Conservation (phyloP, 2,888 invertebrate genomes). For the Pediacus dermestoides region DNA sequence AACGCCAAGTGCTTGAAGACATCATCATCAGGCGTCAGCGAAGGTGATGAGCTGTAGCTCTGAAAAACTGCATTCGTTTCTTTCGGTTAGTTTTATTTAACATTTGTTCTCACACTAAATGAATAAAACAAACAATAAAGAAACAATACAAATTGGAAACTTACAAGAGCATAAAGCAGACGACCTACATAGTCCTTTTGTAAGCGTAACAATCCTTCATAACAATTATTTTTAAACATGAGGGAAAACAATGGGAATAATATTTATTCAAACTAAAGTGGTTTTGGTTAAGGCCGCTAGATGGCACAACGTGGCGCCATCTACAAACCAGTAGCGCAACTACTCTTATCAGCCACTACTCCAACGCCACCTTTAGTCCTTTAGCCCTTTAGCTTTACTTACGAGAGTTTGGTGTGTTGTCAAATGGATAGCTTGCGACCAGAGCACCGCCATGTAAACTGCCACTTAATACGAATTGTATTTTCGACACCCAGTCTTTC, state of each 20-base stretch:
- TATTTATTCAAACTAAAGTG: slow-evolving; percentile 5
- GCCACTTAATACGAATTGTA: slow-evolving; percentile 90
- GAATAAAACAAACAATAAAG: too few relatives aligned
- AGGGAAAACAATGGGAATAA: slow-evolving; percentile 2
- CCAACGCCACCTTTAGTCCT: too few relatives aligned
- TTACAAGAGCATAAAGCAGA: slow-evolving; percentile 72
- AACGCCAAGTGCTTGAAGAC: slow-evolving; percentile 82
- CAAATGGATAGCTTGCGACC: slow-evolving; percentile 96
- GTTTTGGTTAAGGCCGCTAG: too few relatives aligned
- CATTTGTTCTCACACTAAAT: too few relatives aligned
- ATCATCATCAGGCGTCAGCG: slow-evolving; percentile 88
- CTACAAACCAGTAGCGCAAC: too few relatives aligned
- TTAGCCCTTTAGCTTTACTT: too few relatives aligned
- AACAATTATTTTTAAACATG: slow-evolving; percentile 30
- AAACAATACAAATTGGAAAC: slow-evolving; percentile 39
- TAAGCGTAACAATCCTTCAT: slow-evolving; percentile 41
- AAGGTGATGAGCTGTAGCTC: slow-evolving; percentile 76
- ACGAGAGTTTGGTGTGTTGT: slow-evolving; percentile 93
- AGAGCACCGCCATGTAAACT: slow-evolving; percentile 93
- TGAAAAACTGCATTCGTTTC: slow-evolving; percentile 85
- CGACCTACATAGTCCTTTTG: slow-evolving; percentile 69
- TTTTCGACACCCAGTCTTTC: slow-evolving; percentile 90
- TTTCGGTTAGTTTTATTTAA: too few relatives aligned
- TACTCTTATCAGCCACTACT: too few relatives aligned
- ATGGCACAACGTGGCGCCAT: too few relatives aligned